phyloP scores from a whole-genome alignment of 30 jellyfish, hydroid and myxozoan species.

The Pelagia noctiluca region DNA sequence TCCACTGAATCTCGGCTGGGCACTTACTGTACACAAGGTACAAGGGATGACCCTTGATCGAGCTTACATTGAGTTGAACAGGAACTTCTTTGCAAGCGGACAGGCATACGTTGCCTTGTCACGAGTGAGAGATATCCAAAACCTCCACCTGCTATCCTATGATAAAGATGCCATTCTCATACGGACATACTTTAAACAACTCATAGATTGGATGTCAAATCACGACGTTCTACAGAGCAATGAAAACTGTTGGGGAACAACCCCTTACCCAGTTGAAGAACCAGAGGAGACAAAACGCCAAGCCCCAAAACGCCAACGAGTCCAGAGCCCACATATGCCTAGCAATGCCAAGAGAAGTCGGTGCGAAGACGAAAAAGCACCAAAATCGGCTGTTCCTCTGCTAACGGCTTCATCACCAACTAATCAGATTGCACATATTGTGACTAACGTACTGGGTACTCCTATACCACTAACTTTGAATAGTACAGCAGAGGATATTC shows the following conservation, averaged over 20 bases:
- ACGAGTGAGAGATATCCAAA: background rate
- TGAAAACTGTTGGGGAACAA: background rate
- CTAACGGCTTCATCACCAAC: too few species aligned
- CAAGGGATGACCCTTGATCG: too few species aligned
- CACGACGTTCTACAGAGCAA: background rate
- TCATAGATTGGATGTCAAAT: background rate
- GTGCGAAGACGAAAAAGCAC: too few species aligned
- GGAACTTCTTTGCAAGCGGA: slow-evolving; percentile 14
- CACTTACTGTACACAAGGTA: slow-evolving; percentile 26
- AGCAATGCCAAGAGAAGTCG: too few species aligned
- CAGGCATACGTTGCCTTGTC: too few species aligned
- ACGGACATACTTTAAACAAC: background rate
- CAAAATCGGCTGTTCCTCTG: too few species aligned
- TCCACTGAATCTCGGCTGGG: slow-evolving; percentile 37
- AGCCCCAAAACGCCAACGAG: too few species aligned
- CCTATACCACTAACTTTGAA: background rate
- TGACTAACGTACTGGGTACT: too few species aligned
- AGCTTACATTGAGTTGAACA: background rate
- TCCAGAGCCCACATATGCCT: too few species aligned
- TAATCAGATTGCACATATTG: too few species aligned
- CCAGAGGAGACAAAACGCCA: background rate
- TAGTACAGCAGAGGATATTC: background rate
- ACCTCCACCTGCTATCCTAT: background rate
- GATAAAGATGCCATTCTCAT: background rate
- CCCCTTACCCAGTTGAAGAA: background rate